Base-by-base conservation (phyloP, 2,888 invertebrate species). In the Cheilosia scutellata region DNA sequence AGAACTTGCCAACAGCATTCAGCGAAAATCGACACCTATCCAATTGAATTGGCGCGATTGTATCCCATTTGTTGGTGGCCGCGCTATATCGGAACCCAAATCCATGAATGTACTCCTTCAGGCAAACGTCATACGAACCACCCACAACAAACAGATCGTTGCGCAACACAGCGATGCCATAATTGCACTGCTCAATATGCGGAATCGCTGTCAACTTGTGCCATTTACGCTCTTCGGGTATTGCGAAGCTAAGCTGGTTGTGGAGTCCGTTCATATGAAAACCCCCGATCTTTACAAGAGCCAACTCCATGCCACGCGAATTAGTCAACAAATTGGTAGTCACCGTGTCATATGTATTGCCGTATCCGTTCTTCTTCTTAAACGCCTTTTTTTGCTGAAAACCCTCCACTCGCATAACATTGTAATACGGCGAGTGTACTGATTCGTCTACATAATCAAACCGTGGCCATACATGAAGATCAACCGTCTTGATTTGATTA, bases 111-210 rank as follows among this genome's bases (percentile, higher is more conserved):
- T 95, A 94, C 91, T 96, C 96, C 70, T 91, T 91, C 66, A 95
- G 91, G 37, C 93, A 94, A 62, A 95, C 95, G 91, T 95, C 95
- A 89, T 95, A 96, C 88, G 95, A 95, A 0, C 96, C 96, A 13
- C 96, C 96, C 13, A 95, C 94, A 4, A 96, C 94, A 89, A 94
- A 96, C 13, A 96, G 92, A 88, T 95, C 94, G 89, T 96, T 96
- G 83, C 95, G 94, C 9, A 95, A 91, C 0, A 95, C 95, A 6
- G 95, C 94, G 6, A 95, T 94, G 2, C 96, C 96, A 91, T 95
- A 96, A 90, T 95, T 95, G 90, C 95, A 95, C 90, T 96, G 95
- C 88, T 95, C 95, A 5, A 96, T 94, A 89, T 96, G 95, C 0
- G 96, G 96, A 88, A 96, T 95, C 49, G 94, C 93, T 3, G 96